Percentiles rank a stretch among this genome's conserved stretches.
Evolutionary conservation across 2,888 invertebrate species (phyloP).

Genomic region (Vesta saturnalis): DNA sequence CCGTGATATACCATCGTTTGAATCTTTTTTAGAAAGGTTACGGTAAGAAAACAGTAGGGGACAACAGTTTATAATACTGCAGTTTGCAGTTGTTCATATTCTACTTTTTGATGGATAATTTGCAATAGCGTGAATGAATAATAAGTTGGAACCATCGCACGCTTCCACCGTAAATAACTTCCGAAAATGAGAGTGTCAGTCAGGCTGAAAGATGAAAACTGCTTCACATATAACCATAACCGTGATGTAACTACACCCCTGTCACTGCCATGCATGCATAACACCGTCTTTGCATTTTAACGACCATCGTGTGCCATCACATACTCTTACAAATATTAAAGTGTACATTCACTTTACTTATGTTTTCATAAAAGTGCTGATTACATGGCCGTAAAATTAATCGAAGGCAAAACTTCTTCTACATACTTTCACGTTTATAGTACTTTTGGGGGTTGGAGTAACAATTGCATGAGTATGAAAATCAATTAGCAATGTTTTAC

Average conservation of each 20-base stretch:
- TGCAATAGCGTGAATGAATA: slow-evolving; percentile 58
- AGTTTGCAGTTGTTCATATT: slow-evolving; percentile 36
- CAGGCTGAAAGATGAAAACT: slow-evolving; percentile 43
- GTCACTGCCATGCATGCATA: slow-evolving; percentile 46
- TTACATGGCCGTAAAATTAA: neutral
- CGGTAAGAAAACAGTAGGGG: slow-evolving; percentile 25
- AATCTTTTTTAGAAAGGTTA: slow-evolving; percentile 25
- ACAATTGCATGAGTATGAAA: no score
- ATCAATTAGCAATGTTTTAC: no score
- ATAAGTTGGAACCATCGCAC: slow-evolving; percentile 48
- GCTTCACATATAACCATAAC: slow-evolving; percentile 46
- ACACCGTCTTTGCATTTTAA: slow-evolving; percentile 41
- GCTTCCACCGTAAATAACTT: slow-evolving; percentile 45
- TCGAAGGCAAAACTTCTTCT: neutral
- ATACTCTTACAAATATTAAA: slow-evolving; percentile 37
- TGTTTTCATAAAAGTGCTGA: neutral
- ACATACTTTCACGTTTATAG: neutral
- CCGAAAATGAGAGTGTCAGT: slow-evolving; percentile 49
- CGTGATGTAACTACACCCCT: slow-evolving; percentile 48
- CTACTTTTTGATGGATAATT: slow-evolving; percentile 55
- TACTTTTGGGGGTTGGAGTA: neutral
- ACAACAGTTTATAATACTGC: slow-evolving; percentile 24
- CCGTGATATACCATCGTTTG: slow-evolving; percentile 27
- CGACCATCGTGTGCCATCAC: slow-evolving; percentile 37
- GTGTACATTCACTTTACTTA: slow-evolving; percentile 29